Evolutionary conservation across 1,140 invertebrate species (phyloP), one percentile per base, ranked within the genome.

Genomic region (roundworm (Caenorhabditis elegans)): DNA sequence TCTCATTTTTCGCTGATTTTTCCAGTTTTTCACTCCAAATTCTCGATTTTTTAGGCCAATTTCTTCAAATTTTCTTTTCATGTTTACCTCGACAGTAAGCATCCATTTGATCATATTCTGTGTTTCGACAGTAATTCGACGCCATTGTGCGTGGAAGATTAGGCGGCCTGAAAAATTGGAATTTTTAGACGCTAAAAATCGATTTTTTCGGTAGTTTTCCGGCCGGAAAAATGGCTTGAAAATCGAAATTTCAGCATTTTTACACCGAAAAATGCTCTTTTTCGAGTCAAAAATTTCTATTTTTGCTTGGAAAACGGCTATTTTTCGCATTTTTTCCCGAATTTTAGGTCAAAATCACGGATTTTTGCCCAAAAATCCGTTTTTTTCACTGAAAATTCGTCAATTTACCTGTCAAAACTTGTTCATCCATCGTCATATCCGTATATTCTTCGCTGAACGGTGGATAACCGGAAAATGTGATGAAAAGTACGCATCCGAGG

Each of bases 381-480:
- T n/a, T n/a, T n/a, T n/a, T n/a, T n/a, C n/a, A 0, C 47, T 26
- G 19, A 24, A 24, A 24, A 24, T 24, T 24, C 4, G 22, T 24
- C 5, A 0, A 22, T 3, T 24, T 39, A 70, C 60, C 60, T 70
- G n/a, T 70, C 60, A 70, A 39, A 39, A 70, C 60, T 26, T 70
- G 60, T 0, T 70, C 26, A 15, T 70, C 34, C 60, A 70, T 70
- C 5, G 31, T 6, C 60, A 70, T 70, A 39, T 78, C 77, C 3
- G 47, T 53, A 24, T 78, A 78, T 17, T 53, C 77, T 17, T 78
- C 77, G 28, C 47, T 51, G 77, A 78, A 78, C 6, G 77, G 77
- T 1, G 77, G 77, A 39, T 78, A 78, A 17, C 77, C 77, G 31
- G 34, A 31, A 13, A 78, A 51, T 0, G 77, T 39, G 47, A 53